Evolutionary conservation across 2,797 vertebrate species (phyloP), one percentile per base, ranked within the genome.

Genomic region (Intellagama lesueurii): DNA sequence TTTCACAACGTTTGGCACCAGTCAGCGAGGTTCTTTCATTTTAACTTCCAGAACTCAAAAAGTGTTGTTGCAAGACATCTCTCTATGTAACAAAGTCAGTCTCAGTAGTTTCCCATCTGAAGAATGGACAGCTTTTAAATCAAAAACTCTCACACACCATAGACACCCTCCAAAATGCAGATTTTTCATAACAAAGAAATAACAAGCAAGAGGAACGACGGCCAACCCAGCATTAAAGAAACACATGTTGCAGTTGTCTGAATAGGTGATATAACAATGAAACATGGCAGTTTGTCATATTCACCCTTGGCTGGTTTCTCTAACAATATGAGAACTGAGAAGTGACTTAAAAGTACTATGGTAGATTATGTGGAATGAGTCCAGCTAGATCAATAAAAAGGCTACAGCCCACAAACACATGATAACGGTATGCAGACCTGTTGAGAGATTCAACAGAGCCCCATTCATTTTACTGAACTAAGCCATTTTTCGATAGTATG

Each of bases 381-480:
- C 72, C 35, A 32, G 1, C 52, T 24, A 4, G 22, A 78, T 60
- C 0, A 35, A 77, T 0, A 73, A 86, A 0, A 86, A 22, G 88
- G 73, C 90, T 83, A 44, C 3, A 22, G 16, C 19, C 5, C 16
- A 64, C 60, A 64, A 64, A 64, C 60, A 64, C 60, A 64, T 3
- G 19, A 64, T 64, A 4, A 56, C 2, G 16, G 0, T 70, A 2
- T 0, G 47, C 11, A 82, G 81, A 30, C 1, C 77, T 85, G 84
- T 81, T 35, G 49, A 26, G n/a, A 73, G 40, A 80, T 66, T 60
- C 47, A 5, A 19, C 7, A 88, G 81, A 94, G 92, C 92, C 92
- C 88, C 80, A 84, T 89, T 70, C 56, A 32, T 87, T 2, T 87
- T 69, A 89, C 91, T 89, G 83, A 86, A 83, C 16, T 7, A 86